Percentiles rank a stretch among this genome's conserved stretches.
These are phyloP conservation scores for Samia ricini DNA, from an alignment of 1,140 invertebrate genomes.

Conservation along the genomic window DNA sequence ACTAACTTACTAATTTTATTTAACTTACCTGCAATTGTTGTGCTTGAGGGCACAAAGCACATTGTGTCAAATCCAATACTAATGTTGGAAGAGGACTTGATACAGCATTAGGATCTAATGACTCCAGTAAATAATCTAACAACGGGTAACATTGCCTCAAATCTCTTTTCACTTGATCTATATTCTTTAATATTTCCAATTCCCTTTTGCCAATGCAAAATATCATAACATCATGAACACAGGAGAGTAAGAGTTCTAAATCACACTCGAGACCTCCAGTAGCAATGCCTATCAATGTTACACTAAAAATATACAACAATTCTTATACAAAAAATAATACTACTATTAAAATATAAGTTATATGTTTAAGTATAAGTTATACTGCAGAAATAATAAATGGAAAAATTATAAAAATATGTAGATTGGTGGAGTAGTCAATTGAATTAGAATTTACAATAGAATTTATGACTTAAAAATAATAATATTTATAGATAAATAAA, in stretches of 20 bases:
- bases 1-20: not conserved
- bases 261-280: conserved; percentile 81
- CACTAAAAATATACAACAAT: conserved; percentile 56
- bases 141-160: conserved; percentile 85
- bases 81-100: conserved; percentile 78
- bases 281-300: conserved; percentile 83
- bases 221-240: conserved; percentile 86
- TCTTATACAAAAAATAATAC: no score
- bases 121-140: conserved; percentile 86
- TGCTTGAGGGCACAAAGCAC: conserved; percentile 84
- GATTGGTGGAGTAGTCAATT: no score
- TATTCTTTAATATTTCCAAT: conserved; percentile 84
- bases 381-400: no score
- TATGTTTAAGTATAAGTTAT: no score
- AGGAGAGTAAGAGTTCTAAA: conserved; percentile 82
- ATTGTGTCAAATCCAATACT: conserved; percentile 81
- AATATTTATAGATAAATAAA: not conserved
- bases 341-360: no score
- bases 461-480: not conserved
- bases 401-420: no score
- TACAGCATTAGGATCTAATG: conserved; percentile 82
- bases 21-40: conserved; percentile 81
- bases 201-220: conserved; percentile 88
- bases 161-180: conserved; percentile 89
- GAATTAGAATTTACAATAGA: no score